Percentiles rank a stretch among this genome's conserved stretches.
phyloP scores from a whole-genome alignment of 2,113 vertebrate genomes.

The Neomonachus schauinslandi region DNA sequence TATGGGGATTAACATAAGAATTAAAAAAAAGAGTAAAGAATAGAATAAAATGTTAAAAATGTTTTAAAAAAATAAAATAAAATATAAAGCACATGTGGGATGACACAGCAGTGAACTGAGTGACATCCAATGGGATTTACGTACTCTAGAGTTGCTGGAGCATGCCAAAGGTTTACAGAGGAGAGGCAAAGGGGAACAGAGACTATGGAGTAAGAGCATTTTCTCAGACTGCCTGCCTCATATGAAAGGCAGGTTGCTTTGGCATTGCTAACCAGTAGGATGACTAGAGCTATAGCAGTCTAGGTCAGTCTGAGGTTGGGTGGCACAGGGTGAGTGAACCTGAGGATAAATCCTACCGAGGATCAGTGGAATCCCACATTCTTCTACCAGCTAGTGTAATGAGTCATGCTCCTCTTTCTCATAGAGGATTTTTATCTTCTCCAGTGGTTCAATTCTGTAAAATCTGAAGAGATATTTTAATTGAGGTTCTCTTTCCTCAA shows the following conservation, averaged over 20 bases:
- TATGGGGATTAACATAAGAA: no score
- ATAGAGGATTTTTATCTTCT: not conserved
- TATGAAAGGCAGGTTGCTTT: not conserved
- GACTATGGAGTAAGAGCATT: rapidly evolving
- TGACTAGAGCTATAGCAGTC: not conserved
- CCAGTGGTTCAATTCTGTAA: not conserved
- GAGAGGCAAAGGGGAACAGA: not conserved
- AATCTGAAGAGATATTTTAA: not conserved
- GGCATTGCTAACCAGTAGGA: not conserved
- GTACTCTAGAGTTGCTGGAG: not conserved
- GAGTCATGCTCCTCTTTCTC: not conserved
- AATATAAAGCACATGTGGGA: not conserved
- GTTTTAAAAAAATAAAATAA: no score
- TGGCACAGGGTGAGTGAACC: not conserved
- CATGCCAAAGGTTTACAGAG: not conserved
- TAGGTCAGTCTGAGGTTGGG: not conserved
- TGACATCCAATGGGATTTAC: not conserved
- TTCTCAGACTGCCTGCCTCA: not conserved
- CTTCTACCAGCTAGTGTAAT: no score
- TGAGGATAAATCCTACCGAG: not conserved
- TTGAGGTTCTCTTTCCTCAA: not conserved
- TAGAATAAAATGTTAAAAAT: no score
- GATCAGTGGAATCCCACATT: not conserved
- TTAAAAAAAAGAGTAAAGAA: no score
- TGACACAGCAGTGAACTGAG: not conserved